phyloP scores from a whole-genome alignment of 2,113 vertebrate species.

The Strix aluco region DNA sequence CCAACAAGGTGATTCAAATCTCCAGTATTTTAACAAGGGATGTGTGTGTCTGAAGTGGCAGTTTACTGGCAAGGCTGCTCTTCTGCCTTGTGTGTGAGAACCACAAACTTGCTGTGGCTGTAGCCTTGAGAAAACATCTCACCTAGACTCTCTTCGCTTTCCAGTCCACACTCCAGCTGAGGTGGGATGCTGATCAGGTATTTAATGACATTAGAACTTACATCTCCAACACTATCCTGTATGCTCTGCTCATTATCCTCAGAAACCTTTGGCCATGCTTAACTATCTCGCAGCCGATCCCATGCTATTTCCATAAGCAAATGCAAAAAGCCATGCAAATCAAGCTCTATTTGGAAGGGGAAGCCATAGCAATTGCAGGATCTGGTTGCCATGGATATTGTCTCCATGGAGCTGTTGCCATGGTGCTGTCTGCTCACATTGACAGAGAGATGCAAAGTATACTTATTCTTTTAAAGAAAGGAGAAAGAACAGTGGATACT shows the following conservation, averaged over 20 bases:
- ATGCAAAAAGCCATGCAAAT: neutral
- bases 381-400: slow-evolving; percentile 32
- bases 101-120: neutral
- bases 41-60: neutral
- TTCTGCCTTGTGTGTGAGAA: neutral
- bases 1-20: neutral
- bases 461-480: neutral
- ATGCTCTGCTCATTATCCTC: neutral
- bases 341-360: neutral
- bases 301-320: neutral
- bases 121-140: neutral
- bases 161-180: neutral
- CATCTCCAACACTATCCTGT: accelerated
- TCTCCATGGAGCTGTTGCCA: slow-evolving; percentile 60
- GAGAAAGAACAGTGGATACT: neutral
- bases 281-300: neutral
- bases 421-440: neutral
- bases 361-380: neutral
- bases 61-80: neutral
- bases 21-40: neutral
- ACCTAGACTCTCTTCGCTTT: neutral
- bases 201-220: neutral
- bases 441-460: neutral
- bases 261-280: neutral
- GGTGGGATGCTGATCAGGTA: neutral